Base-by-base conservation (phyloP, 1,140 invertebrate species). In the Drosophila lacteicornis region DNA sequence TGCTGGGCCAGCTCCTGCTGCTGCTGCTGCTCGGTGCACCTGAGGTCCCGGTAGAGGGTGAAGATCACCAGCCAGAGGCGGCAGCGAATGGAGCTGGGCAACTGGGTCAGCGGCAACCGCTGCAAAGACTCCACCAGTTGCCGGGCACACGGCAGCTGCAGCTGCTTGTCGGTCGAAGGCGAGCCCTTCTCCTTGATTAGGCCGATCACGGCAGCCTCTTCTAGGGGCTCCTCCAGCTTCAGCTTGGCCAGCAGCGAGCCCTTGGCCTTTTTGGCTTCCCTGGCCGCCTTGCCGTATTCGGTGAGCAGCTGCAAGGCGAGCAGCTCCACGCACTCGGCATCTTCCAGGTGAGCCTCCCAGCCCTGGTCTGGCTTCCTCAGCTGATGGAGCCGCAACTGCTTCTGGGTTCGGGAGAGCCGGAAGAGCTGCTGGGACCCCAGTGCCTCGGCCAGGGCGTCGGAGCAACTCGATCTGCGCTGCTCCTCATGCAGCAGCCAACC, bases 1-100 rank as follows among this genome's bases (percentile, higher is more conserved):
- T 40, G 38, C 1, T 51, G 36, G 17, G 74, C 50, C 7, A 33
- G 43, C 40, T 61, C 30, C 45, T 30, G 1, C 50, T 62, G 55
- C 38, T 78, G 57, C 0, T 46, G 42, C 2, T 25, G 22, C 22
- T 25, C 22, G 22, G 62, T 55, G 22, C 47, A 22, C 22, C 50
- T 63, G 7, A 88, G 61, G 40, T 90, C 77, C 13, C 49, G 49
- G 27, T 71, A 62, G 1, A 88, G 62, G 0, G 56, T 43, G 2
- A 84, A 79, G 36, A 90, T 45, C 7, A 75, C 50, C 51, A 88
- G 56, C 80, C 80, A 88, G 22, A 88, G 69, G 1, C 80, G 81
- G 0, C 45, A 42, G 33, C 87, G 87, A 6, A 84, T 43, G 6
- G 59, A 15, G 25, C 51, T 50, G 13, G 57, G n/a, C 27, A 88